phyloP scores from a whole-genome alignment of 2,888 invertebrate species.

The Hymenopus coronatus region DNA sequence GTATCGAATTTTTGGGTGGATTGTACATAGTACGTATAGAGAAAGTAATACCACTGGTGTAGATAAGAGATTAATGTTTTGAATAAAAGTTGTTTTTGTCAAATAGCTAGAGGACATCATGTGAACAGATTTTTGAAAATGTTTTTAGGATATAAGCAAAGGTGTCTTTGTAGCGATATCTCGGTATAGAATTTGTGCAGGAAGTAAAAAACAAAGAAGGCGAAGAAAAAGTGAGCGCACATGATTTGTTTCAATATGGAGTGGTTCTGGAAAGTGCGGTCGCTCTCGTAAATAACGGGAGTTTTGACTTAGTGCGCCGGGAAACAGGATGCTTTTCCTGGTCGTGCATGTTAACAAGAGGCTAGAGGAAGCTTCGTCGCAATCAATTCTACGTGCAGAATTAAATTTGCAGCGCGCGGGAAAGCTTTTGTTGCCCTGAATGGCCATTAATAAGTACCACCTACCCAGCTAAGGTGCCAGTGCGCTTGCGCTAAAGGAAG shows the following conservation, averaged over 20 bases:
- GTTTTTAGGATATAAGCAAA: too few species aligned
- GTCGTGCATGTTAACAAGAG: not conserved
- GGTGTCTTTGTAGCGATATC: too few species aligned
- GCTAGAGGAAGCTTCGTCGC: slow-evolving; percentile 6
- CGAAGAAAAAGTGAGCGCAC: not conserved
- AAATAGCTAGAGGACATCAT: too few species aligned
- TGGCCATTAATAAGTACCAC: not conserved
- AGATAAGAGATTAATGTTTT: too few species aligned
- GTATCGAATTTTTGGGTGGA: too few species aligned
- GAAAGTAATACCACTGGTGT: too few species aligned
- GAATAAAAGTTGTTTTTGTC: too few species aligned
- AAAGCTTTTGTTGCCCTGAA: not conserved
- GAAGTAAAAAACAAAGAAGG: not conserved
- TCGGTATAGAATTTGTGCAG: not conserved
- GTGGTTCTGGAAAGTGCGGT: not conserved
- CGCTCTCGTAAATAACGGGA: not conserved
- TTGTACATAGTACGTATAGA: too few species aligned
- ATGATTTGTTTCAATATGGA: not conserved
- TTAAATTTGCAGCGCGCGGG: not conserved
- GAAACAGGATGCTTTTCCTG: not conserved
- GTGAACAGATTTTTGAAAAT: too few species aligned
- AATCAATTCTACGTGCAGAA: slow-evolving; percentile 25
- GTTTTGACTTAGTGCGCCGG: not conserved
- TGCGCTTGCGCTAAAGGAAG: not conserved
- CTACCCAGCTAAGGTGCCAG: not conserved